Evolutionary conservation across 2,113 vertebrate genomes (phyloP).

Genomic region (Paedocypris sp.): DNA sequence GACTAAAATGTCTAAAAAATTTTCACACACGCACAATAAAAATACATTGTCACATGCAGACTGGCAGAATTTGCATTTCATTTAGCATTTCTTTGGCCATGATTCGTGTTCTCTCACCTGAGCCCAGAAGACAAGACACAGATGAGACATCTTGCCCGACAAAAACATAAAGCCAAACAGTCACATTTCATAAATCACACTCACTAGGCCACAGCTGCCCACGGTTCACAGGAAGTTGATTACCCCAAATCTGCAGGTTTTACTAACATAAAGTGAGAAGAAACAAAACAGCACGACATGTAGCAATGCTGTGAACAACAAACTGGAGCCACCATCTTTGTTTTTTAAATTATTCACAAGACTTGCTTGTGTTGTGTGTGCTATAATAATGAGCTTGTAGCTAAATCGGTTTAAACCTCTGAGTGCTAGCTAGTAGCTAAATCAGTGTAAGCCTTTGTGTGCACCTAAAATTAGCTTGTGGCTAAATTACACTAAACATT

Average conservation of each 20-base stretch:
- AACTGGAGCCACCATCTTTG: too few species aligned
- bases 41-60: too few species aligned
- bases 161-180: not conserved
- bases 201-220: not conserved
- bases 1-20: too few species aligned
- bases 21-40: too few species aligned
- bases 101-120: constrained; percentile 9
- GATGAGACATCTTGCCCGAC: constrained; percentile 5
- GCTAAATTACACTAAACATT: too few species aligned
- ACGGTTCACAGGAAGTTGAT: not conserved
- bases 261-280: not conserved
- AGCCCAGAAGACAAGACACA: constrained; percentile 1
- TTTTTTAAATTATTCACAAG: too few species aligned
- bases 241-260: not conserved
- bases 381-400: too few species aligned
- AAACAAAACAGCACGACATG: not conserved
- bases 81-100: not conserved
- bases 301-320: not conserved
- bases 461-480: too few species aligned
- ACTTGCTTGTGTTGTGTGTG: too few species aligned
- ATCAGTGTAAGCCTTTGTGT: too few species aligned
- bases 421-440: too few species aligned
- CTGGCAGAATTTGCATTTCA: not conserved
- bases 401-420: too few species aligned
- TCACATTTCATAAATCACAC: constrained; percentile 20